Base-by-base conservation (phyloP, 2,797 vertebrate species). In the Spinibarbus caldwelli region DNA sequence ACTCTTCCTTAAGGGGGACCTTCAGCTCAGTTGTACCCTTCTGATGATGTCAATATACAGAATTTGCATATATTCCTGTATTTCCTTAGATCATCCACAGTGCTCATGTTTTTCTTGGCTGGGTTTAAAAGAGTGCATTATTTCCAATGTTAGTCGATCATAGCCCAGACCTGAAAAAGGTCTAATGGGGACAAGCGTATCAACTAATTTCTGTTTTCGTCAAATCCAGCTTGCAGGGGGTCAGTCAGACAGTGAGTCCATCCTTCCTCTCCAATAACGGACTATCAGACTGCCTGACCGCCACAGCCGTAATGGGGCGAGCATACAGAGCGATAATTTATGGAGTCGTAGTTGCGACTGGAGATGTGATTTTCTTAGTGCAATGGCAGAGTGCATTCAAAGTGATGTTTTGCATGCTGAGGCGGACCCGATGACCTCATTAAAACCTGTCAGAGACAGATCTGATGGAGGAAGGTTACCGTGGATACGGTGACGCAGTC, bases 401-500 rank as follows among this genome's bases (percentile, higher is more conserved):
- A 85, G 68, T 12, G 36, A 66, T 87, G 80, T 87, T 89, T 82
- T 82, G 86, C 79, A 87, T 85, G 80, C 88, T 76, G 77, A 83
- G 80, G 80, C 66, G 36, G 83, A 81, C 86, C 86, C 64, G 54
- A 75, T 84, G 79, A 87, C 85, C 83, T 90, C 85, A 90, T 89
- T 89, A 89, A 79, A 86, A 75, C 73, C 85, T 85, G 80, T 87
- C 85, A 78, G 83, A 77, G 82, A 78, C 43, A 29, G 80, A 85
- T 90, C 87, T 81, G 86, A 85, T 85, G 80, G 26, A 79, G 62
- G 9, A 75, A 83, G 76, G 86, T 89, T 90, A 85, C 89, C 52
- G 41, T 84, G 86, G 89, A 83, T 83, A 89, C 86, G 2, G 38
- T 84, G 82, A 89, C 73, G 64, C 82, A 78, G 57, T 49, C 47